Evolutionary conservation across 2,113 vertebrate genomes (phyloP).

Genomic region (Hypocryptadius cinnamomeus): DNA sequence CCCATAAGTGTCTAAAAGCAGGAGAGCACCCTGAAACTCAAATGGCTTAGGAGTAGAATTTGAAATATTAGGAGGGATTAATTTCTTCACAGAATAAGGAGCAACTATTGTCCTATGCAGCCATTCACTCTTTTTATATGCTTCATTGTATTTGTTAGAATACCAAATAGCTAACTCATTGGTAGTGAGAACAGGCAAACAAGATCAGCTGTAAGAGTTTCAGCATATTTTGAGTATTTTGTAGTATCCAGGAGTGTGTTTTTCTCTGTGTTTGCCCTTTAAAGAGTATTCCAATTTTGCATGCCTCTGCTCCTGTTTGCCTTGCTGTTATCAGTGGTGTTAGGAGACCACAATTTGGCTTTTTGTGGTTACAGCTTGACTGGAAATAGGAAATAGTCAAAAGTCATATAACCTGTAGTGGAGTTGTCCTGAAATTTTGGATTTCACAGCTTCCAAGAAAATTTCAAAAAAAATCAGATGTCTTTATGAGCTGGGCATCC

Average conservation of each 20-base stretch:
- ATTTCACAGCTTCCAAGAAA: background rate
- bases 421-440: background rate
- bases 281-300: background rate
- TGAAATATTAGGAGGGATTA: background rate
- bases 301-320: background rate
- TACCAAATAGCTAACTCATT: background rate
- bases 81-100: background rate
- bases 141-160: background rate
- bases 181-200: background rate
- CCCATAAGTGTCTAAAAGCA: background rate
- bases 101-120: background rate
- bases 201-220: background rate
- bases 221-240: background rate
- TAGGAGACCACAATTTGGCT: background rate
- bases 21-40: background rate
- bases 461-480: background rate
- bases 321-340: background rate
- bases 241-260: background rate
- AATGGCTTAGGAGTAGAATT: background rate
- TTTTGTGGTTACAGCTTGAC: background rate
- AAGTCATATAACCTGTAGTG: background rate
- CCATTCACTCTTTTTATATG: background rate
- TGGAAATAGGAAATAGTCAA: background rate
- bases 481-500: background rate
- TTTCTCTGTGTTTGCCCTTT: background rate